These are phyloP conservation scores for Montipora sp. DNA, from an alignment of 64 coral and sea anemone genomes.

Conservation along the genomic window DNA sequence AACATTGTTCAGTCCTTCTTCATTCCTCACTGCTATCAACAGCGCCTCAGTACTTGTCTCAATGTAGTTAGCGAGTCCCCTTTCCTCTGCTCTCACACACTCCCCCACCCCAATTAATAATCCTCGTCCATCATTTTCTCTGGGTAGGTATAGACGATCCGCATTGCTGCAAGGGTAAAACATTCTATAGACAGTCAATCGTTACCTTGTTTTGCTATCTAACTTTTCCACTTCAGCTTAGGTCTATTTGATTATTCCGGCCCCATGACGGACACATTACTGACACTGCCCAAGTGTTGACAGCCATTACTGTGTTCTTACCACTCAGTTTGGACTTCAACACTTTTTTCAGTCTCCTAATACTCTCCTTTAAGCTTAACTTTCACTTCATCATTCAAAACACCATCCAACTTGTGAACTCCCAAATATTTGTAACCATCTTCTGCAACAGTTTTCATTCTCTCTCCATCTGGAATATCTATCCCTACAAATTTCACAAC, in stretches of 20 bases:
- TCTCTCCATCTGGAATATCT: too few relatives aligned
- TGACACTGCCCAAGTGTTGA: neutral
- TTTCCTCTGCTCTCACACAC: too few relatives aligned
- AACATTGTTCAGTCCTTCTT: too few relatives aligned
- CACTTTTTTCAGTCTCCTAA: neutral
- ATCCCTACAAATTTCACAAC: neutral
- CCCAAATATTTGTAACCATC: too few relatives aligned
- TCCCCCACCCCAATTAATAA: neutral
- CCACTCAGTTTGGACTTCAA: neutral
- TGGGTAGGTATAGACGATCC: neutral
- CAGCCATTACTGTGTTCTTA: neutral
- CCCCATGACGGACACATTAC: neutral
- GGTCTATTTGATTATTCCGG: neutral
- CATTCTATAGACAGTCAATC: neutral
- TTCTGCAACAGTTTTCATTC: too few relatives aligned
- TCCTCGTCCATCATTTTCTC: neutral
- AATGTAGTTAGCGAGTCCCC: too few relatives aligned
- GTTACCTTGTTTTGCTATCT: neutral
- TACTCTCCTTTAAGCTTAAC: neutral
- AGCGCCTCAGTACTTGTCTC: too few relatives aligned
- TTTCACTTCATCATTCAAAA: neutral
- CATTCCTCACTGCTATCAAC: too few relatives aligned
- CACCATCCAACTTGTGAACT: too few relatives aligned
- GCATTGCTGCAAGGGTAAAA: neutral
- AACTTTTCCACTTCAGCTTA: neutral